Evolutionary conservation across 92 coral and sea anemone species (phyloP), one percentile per base, ranked within the genome.

Genomic region (Bergia sp.): DNA sequence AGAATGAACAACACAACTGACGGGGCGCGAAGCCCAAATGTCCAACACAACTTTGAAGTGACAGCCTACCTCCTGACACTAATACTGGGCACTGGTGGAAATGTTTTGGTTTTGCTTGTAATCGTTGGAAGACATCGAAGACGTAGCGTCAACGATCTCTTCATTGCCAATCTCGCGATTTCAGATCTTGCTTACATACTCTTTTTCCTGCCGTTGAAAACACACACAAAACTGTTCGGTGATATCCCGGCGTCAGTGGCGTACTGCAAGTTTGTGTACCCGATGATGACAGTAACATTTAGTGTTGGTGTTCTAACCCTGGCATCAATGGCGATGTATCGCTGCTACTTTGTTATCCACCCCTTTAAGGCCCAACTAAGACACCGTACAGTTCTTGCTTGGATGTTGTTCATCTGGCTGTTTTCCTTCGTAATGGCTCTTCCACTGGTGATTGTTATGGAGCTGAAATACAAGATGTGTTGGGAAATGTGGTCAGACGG

Each of bases 81-180:
- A 42, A 42, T 67, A 16, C 76, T 82, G 10, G 86, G 86, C 8
- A 43, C 21, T 8, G 53, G 9, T 41, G 86, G 86, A 37, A 82
- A 82, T 5, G 44, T 43, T 67, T 29, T 82, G 47, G 86, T 82
- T n/a, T 71, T 82, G 18, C 8, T 82, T 11, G 86, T 82, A 1
- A 67, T 82, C 10, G 0, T 82, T 13, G 77, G 77, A 5, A 82
- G 86, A 82, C 77, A n/a, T 23, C 61, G 40, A 29, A 44, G 36
- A 43, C 72, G 49, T 13, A 82, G 73, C 20, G 39, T 73, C 37
- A 65, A 82, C 53, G 57, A 82, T 41, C 16, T 82, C n/a, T 82
- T 82, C 53, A 82, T 82, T 20, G 86, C 77, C 41, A 82, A 82
- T 44, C 86, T 82, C 16, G 86, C 86, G 21, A 67, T 82, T 47